Conservation (phyloP, 2,113 vertebrate genomes). For the Tonatia bakeri region DNA sequence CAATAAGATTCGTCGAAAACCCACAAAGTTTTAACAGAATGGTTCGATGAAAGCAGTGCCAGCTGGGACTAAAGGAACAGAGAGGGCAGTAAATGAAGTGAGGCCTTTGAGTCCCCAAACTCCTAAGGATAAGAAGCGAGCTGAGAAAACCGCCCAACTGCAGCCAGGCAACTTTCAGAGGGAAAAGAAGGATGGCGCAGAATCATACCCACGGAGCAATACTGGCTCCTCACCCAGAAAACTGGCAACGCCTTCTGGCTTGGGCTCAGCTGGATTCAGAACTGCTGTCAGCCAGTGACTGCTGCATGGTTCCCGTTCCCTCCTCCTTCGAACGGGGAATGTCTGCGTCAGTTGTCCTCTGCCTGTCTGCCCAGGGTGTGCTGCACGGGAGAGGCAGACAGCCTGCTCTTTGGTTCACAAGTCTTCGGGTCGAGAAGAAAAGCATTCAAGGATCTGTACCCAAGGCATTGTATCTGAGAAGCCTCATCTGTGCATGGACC, state of each 20-base stretch:
- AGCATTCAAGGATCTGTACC: background rate
- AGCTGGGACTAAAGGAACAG: background rate
- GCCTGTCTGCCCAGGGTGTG: background rate
- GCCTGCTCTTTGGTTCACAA: background rate
- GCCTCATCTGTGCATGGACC: background rate
- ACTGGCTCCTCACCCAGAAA: background rate
- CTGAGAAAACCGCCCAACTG: background rate
- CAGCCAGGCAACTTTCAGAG: background rate
- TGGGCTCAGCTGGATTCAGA: background rate
- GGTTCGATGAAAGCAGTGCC: background rate
- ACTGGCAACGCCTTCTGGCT: background rate
- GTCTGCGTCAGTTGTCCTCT: background rate
- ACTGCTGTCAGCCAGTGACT: background rate
- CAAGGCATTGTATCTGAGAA: background rate
- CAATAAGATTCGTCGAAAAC: background rate
- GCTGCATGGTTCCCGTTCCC: background rate
- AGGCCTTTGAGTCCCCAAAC: background rate
- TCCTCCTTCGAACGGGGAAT: background rate
- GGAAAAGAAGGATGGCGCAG: background rate
- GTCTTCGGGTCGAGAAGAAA: background rate
- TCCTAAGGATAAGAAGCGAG: background rate
- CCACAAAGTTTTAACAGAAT: background rate
- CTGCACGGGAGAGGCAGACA: background rate
- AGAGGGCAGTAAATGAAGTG: background rate
- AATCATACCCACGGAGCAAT: background rate